Evolutionary conservation across 2,797 vertebrate species (phyloP), one percentile per base, ranked within the genome.

Genomic region (Manis pentadactyla): DNA sequence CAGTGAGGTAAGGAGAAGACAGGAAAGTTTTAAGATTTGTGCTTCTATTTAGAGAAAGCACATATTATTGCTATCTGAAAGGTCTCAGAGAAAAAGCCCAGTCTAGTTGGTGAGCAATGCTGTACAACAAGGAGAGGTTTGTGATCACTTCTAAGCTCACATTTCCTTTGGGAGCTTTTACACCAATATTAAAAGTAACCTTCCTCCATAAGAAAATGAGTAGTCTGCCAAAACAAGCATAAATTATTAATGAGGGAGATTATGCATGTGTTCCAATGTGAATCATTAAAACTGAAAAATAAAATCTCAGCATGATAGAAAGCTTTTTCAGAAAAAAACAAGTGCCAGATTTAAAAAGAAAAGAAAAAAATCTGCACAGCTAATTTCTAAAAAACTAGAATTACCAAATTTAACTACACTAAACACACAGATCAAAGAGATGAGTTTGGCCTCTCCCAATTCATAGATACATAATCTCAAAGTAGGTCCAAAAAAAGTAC

Each of bases 271-370:
- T 88, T 71, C 19, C 49, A 91, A 66, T 83, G 57, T 66, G 18
- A 77, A 78, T 61, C 55, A 90, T 78, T 78, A 75, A 85, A 81
- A 92, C 75, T 49, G 77, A 87, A 90, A 93, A 66, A 79, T 66
- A 29, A 90, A 90, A 92, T 18, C 61, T 79, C 25, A 87, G 77
- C 31, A 74, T 15, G 79, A 25, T 34, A 86, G 13, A 31, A 82
- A 83, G 61, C 18, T 78, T 74, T 39, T 63, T 14, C n/a, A n/a
- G 5, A 46, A 17, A 88, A 89, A 75, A 71, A 77, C 69, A 92
- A n/a, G 66, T 82, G 46, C 74, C n/a, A 81, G 17, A 51, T 81
- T 84, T 84, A 59, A 63, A 74, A 68, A 82, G 19, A 37, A 37
- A 37, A 57, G 37, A 37, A 37, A 13, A 25, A 34, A 46, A 55